A percentile compares a stretch with the other conserved stretches of the same genome.
These are phyloP conservation scores for Oryzias melastigma DNA, from an alignment of 2,113 vertebrate species.

Conservation along the genomic window DNA sequence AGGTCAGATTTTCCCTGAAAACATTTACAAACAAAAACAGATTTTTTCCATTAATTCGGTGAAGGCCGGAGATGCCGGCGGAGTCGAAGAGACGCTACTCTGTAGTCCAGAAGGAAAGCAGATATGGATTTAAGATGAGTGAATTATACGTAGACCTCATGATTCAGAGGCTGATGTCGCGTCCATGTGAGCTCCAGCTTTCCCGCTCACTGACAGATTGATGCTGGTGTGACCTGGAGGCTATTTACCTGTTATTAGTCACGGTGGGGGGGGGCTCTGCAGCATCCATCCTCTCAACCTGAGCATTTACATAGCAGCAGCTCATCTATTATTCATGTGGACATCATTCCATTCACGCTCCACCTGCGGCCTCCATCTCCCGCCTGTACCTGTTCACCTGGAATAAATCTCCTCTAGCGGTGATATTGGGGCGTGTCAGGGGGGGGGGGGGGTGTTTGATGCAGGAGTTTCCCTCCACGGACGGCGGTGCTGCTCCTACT, in stretches of 20 bases:
- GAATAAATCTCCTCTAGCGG: background rate
- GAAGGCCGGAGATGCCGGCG: too few species aligned
- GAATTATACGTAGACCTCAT: constrained; percentile 49
- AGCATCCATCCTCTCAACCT: background rate
- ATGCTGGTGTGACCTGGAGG: constrained; percentile 33
- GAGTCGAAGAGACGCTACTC: background rate
- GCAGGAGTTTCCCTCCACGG: background rate
- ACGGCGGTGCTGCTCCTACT: too few species aligned
- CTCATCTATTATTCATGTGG: constrained; percentile 48
- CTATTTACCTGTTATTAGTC: constrained; percentile 22
- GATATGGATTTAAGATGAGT: constrained; percentile 35
- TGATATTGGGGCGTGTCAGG: constrained; percentile 17
- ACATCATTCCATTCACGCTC: constrained; percentile 8
- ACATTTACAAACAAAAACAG: too few species aligned
- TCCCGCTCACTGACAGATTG: constrained; percentile 32
- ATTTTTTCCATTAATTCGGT: too few species aligned
- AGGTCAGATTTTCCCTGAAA: too few species aligned
- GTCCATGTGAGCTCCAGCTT: constrained; percentile 1
- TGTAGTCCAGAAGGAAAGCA: constrained; percentile 12
- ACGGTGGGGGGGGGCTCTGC: constrained; percentile 3
- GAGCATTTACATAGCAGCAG: constrained; percentile 13
- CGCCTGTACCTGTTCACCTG: background rate
- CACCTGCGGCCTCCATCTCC: background rate
- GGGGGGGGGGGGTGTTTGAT: background rate
- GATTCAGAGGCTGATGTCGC: constrained; percentile 21